Evolutionary conservation across 2,888 invertebrate species (phyloP).

Genomic region (Noctua janthina): DNA sequence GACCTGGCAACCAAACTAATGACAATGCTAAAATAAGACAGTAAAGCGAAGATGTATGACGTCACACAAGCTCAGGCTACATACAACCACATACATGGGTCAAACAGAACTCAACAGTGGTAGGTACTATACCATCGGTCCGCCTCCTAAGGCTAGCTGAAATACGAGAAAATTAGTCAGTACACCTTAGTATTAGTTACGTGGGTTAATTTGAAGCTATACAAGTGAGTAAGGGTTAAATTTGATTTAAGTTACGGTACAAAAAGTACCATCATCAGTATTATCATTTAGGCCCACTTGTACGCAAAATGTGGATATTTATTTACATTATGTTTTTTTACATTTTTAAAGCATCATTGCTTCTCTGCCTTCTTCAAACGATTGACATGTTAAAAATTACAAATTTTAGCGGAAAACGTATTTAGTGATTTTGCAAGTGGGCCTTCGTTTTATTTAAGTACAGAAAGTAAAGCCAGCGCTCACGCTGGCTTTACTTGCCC

Average conservation of each 20-base stretch:
- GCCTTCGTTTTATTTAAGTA: not conserved
- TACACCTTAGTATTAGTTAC: conserved; percentile 53
- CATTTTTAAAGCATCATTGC: not conserved
- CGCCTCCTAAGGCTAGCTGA: conserved; percentile 82
- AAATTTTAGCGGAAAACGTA: not conserved
- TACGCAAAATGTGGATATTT: not conserved
- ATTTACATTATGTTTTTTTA: not conserved
- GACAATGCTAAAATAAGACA: conserved; percentile 42
- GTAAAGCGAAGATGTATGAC: conserved; percentile 49
- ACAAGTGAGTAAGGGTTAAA: not conserved
- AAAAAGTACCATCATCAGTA: not conserved
- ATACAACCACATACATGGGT: conserved; percentile 67
- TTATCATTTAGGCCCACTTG: not conserved
- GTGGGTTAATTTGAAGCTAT: conserved; percentile 17
- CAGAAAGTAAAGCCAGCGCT: not conserved
- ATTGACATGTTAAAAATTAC: too few relatives aligned
- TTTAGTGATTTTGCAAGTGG: not conserved
- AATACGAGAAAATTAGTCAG: conserved; percentile 70
- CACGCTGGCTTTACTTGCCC: too few relatives aligned
- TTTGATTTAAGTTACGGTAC: not conserved
- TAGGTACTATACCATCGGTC: conserved; percentile 85
- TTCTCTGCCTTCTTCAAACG: not conserved
- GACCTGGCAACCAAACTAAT: conserved; percentile 27
- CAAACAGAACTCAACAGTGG: conserved; percentile 75
- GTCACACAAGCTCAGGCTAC: conserved; percentile 62